Percentiles rank a stretch among this genome's conserved stretches.
These are phyloP conservation scores for Zelleria hepariella DNA, from an alignment of 2,888 invertebrate species.

Conservation along the genomic window DNA sequence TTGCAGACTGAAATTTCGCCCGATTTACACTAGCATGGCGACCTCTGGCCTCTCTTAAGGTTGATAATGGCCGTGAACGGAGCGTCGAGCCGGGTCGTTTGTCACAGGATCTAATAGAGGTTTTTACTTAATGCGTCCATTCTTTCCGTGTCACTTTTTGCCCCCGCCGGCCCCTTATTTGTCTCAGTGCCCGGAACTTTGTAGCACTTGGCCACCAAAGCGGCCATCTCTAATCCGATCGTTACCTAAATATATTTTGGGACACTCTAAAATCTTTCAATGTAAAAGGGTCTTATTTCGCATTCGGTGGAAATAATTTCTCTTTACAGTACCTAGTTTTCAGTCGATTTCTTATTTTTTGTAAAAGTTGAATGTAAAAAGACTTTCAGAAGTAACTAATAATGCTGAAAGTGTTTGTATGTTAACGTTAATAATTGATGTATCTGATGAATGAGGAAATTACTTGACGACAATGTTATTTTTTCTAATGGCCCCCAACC, in stretches of 20 bases:
- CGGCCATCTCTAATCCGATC: constrained; percentile 3
- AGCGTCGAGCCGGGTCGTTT: constrained; percentile 32
- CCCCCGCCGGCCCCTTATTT: background rate
- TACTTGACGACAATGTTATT: background rate
- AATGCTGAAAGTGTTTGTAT: background rate
- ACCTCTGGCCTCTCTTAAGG: constrained; percentile 2
- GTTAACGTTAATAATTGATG: too few species aligned
- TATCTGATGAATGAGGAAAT: background rate
- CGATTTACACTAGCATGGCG: background rate
- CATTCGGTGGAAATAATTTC: background rate
- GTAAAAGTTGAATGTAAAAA: too few species aligned
- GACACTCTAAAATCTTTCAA: background rate
- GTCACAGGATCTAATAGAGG: constrained; percentile 42
- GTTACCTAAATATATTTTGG: constrained; percentile 22
- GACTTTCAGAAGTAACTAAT: too few species aligned
- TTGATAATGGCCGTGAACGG: constrained; percentile 36
- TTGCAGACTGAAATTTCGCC: background rate
- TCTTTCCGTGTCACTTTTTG: constrained; percentile 27
- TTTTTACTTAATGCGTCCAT: constrained; percentile 39
- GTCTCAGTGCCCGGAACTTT: constrained; percentile 15
- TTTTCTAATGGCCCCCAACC: too few species aligned
- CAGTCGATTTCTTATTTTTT: too few species aligned
- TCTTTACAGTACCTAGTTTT: background rate
- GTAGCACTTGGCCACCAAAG: background rate
- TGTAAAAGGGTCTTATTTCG: background rate